Evolutionary conservation across 2,797 vertebrate species (phyloP).

Genomic region (Neosilurus mollespiculum): DNA sequence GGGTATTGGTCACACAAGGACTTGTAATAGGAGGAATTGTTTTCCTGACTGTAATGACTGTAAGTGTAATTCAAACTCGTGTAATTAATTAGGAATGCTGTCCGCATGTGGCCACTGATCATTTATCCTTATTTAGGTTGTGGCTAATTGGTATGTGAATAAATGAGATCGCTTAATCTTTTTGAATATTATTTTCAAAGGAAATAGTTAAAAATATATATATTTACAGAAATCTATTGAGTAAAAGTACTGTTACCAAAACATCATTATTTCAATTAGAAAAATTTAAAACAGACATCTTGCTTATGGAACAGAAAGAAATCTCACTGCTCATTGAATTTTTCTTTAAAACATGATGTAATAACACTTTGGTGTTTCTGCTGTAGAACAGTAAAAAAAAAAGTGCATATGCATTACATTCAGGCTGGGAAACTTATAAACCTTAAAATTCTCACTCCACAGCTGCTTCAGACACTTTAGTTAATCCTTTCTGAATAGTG

Average conservation of each 20-base stretch:
- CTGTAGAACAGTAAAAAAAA: neutral
- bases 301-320: neutral
- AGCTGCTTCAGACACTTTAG: constrained; percentile 49
- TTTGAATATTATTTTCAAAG: constrained; percentile 52
- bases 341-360: neutral
- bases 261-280: neutral
- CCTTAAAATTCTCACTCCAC: constrained; percentile 28
- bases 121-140: constrained; percentile 82
- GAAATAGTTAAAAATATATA: constrained; percentile 14
- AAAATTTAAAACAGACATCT: neutral
- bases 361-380: neutral
- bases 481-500: constrained; percentile 45
- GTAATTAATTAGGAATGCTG: constrained; percentile 96
- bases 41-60: constrained; percentile 78
- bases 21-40: constrained; percentile 68
- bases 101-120: constrained; percentile 86
- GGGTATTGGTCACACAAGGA: constrained; percentile 86
- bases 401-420: neutral
- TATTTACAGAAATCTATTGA: neutral
- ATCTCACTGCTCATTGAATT: neutral
- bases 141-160: constrained; percentile 82
- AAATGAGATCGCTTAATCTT: constrained; percentile 61
- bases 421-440: constrained; percentile 16
- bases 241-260: neutral
- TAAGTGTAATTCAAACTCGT: constrained; percentile 91